Evolutionary conservation across 2,113 vertebrate species (phyloP).

Genomic region (Phalacrocorax brasilianus): DNA sequence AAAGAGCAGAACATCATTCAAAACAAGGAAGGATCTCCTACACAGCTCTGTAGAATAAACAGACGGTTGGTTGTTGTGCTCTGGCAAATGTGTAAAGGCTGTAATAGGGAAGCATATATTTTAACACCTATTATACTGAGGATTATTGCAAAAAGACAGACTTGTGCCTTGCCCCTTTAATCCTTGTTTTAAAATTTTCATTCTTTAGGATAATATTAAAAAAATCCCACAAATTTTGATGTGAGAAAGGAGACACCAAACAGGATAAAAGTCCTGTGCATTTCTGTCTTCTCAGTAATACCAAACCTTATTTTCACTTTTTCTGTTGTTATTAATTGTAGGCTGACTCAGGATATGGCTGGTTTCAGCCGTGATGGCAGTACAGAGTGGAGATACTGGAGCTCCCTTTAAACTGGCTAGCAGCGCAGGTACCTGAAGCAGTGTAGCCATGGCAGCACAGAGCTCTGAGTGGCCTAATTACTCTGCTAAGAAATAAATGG

Average conservation of each 20-base stretch:
- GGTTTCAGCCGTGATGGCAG: not conserved
- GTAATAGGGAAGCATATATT: not conserved
- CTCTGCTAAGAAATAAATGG: conserved; percentile 48
- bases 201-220: not conserved
- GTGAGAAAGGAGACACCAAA: not conserved
- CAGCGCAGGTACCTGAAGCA: not conserved
- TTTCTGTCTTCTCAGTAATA: not conserved
- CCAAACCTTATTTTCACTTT: not conserved
- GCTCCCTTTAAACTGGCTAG: not conserved
- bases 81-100: not conserved
- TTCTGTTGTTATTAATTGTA: not conserved
- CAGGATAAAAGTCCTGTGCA: not conserved
- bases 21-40: not conserved
- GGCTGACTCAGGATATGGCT: not conserved
- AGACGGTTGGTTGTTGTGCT: not conserved
- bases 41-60: not conserved
- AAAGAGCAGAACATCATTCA: not conserved
- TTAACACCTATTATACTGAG: not conserved
- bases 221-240: not conserved
- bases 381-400: not conserved
- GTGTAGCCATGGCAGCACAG: conserved; percentile 36
- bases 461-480: conserved; percentile 36
- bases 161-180: not conserved
- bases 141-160: not conserved
- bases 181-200: not conserved